Percentiles rank a stretch among this genome's conserved stretches.
phyloP scores from a whole-genome alignment of 2,888 invertebrate species.

The Eurytoma adleriae region DNA sequence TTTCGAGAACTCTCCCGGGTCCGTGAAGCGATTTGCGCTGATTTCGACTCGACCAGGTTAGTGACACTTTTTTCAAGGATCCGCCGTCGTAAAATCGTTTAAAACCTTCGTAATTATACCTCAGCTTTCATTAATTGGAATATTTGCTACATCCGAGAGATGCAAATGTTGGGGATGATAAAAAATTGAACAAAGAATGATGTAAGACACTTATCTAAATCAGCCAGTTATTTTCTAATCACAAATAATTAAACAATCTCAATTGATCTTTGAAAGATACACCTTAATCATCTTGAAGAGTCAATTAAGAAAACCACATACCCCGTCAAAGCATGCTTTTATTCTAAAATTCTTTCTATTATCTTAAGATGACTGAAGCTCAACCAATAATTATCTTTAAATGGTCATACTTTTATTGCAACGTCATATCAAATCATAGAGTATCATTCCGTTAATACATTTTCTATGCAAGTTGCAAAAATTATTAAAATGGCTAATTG shows the following conservation, averaged over 20 bases:
- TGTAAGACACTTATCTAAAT: not conserved
- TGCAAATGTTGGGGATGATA: too few relatives aligned
- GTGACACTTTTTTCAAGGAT: too few relatives aligned
- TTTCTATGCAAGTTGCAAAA: too few relatives aligned
- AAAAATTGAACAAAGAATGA: too few relatives aligned
- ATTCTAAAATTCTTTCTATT: not conserved
- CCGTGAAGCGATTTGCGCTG: not conserved
- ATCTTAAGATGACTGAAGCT: conserved; percentile 10
- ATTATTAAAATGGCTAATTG: too few relatives aligned
- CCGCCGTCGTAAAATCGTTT: too few relatives aligned
- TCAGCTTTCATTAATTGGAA: too few relatives aligned
- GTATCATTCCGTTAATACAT: not conserved
- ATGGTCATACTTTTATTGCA: not conserved
- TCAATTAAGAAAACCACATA: conserved; percentile 26
- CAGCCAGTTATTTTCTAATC: conserved; percentile 11
- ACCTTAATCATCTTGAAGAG: conserved; percentile 5
- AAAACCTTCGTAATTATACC: too few relatives aligned
- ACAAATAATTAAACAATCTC: not conserved
- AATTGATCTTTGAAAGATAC: not conserved
- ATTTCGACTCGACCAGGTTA: too few relatives aligned
- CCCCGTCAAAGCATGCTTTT: not conserved
- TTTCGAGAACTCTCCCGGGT: not conserved
- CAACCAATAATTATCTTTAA: conserved; percentile 13
- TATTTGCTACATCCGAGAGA: too few relatives aligned
- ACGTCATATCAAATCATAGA: not conserved